phyloP scores from a whole-genome alignment of 2,797 vertebrate genomes.

The Crossoptilon crossoptilon region DNA sequence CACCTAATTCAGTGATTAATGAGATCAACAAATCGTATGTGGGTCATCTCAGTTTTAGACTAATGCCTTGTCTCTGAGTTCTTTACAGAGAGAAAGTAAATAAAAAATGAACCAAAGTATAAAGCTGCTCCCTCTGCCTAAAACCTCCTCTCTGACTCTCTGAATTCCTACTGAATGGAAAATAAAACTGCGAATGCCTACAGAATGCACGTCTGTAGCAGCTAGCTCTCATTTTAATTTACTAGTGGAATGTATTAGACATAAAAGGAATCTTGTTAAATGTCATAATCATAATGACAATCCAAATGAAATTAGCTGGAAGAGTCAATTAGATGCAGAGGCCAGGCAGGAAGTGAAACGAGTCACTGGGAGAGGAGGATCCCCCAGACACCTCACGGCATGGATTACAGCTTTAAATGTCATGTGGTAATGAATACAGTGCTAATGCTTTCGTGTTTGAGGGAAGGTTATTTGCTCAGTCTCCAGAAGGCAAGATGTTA shows the following conservation, averaged over 20 bases:
- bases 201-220: slow-evolving; percentile 7
- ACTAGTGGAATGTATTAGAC: slow-evolving; percentile 59
- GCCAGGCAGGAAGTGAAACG: slow-evolving; percentile 58
- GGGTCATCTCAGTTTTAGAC: slow-evolving; percentile 37
- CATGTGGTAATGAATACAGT: slow-evolving; percentile 58
- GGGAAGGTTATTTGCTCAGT: not conserved
- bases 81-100: not conserved
- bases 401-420: slow-evolving; percentile 59
- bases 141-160: not conserved
- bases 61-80: not conserved
- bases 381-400: not conserved
- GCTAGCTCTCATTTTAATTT: slow-evolving; percentile 51
- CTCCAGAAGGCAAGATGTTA: not conserved
- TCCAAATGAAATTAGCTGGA: slow-evolving; percentile 60
- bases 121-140: not conserved
- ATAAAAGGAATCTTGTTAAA: slow-evolving; percentile 61
- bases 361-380: slow-evolving; percentile 29
- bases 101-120: not conserved
- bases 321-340: slow-evolving; percentile 70
- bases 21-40: slow-evolving; percentile 29
- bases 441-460: not conserved
- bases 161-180: not conserved
- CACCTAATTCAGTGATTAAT: slow-evolving; percentile 60
- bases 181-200: not conserved
- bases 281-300: slow-evolving; percentile 70